Evolutionary conservation across 2,888 invertebrate species (phyloP), one percentile per base, ranked within the genome.

Genomic region (Thymelicus acteon): DNA sequence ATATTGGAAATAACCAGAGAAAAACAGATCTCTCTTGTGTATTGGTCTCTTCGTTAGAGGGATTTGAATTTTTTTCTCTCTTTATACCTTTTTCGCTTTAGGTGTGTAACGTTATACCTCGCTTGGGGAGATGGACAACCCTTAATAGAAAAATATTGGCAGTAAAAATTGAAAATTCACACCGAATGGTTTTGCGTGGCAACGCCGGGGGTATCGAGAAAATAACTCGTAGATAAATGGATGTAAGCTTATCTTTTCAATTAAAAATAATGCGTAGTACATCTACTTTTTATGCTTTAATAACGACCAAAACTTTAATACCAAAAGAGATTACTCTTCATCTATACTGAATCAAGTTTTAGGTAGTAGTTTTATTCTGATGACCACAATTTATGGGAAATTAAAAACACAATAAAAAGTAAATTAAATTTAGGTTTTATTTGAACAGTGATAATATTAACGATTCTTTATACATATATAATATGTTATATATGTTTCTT

Each of bases 41-140:
- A 92, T 92, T 91, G 86, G 80, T 82, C 83, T 84, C 85, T 90
- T 93, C 93, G 93, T 93, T 93, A 93, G 89, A 86, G 87, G 86
- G 89, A 92, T 92, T 92, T 88, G 84, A 89, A 86, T 89, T 88
- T 89, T 87, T 87, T 77, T 76, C 73, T 77, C 47, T 73, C 75
- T 76, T 71, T 57, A 70, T 63, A 71, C 75, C 73, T 82, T 88
- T 87, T 85, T 84, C 83, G 84, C 85, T 88, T 79, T 89, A 88
- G 88, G 87, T 88, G 86, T 82, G 92, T 89, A 91, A 93, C 84
- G 71, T 77, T 91, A 93, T 85, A 84, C 86, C 75, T 74, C 75
- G 74, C 80, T 84, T 80, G 80, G 91, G 89, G 91, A 76, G 77
- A 84, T 85, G 90, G 91, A 88, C 91, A 89, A 87, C 83, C 86